Conservation (phyloP, 2,888 invertebrate species). For the Merodon equestris region DNA sequence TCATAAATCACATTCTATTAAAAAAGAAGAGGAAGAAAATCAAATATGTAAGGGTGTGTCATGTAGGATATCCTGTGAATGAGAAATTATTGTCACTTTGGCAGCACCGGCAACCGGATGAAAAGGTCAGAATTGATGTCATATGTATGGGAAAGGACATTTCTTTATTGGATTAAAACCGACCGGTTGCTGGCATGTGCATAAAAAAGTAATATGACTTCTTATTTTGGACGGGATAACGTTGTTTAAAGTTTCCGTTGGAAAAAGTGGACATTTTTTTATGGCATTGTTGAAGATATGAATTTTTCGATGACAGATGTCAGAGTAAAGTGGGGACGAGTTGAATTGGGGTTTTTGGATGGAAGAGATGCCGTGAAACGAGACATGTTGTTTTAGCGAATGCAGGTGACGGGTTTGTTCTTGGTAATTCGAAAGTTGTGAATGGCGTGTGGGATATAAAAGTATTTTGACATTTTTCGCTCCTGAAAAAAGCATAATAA, state of each 20-base stretch:
- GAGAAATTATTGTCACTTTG: slow-evolving; percentile 53
- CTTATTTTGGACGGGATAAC: not conserved
- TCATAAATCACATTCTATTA: slow-evolving; percentile 54
- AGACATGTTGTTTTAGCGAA: too few species aligned
- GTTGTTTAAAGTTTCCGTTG: not conserved
- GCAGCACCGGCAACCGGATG: slow-evolving; percentile 13
- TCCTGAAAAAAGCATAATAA: too few species aligned
- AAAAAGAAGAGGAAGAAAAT: slow-evolving; percentile 6
- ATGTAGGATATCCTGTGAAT: slow-evolving; percentile 56
- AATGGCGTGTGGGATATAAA: too few species aligned
- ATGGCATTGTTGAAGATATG: slow-evolving; percentile 4
- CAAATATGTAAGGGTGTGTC: slow-evolving; percentile 22
- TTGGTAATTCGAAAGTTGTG: too few species aligned
- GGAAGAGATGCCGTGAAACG: too few species aligned
- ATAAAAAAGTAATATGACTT: too few species aligned
- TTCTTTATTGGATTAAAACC: slow-evolving; percentile 44
- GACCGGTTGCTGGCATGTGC: not conserved
- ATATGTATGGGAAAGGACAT: slow-evolving; percentile 18
- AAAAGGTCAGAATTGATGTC: slow-evolving; percentile 53
- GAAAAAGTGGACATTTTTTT: not conserved
- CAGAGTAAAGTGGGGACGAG: not conserved
- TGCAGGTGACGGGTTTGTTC: too few species aligned
- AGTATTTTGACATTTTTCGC: too few species aligned
- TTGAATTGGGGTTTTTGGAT: not conserved
- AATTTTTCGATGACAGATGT: slow-evolving; percentile 26